Conservation (phyloP, 2,113 vertebrate species). For the Vulpes ferrilata region DNA sequence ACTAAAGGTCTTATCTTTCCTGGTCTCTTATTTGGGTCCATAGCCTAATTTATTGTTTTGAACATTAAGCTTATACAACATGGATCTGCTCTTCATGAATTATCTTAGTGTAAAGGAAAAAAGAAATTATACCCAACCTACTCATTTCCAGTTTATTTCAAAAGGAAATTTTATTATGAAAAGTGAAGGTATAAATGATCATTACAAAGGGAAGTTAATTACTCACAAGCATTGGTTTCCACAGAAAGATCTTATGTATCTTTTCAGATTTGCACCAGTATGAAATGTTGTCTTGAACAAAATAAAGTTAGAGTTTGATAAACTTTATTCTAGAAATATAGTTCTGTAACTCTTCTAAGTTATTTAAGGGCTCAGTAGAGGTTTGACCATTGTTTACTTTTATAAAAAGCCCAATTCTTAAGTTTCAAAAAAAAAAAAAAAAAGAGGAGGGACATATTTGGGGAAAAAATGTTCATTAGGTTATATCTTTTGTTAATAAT, state of each 20-base stretch:
- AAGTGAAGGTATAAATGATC: not conserved
- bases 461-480: not conserved
- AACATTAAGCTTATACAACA: not conserved
- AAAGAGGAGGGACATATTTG: not conserved
- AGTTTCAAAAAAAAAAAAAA: not conserved
- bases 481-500: not conserved
- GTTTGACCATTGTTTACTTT: not conserved
- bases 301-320: constrained; percentile 37
- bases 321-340: not conserved
- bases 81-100: constrained; percentile 3
- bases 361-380: not conserved
- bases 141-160: constrained; percentile 20
- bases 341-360: not conserved
- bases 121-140: not conserved
- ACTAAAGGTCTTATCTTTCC: constrained; percentile 4
- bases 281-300: constrained; percentile 52
- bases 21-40: constrained; percentile 27
- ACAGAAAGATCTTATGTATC: not conserved
- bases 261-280: not conserved
- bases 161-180: not conserved
- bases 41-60: not conserved
- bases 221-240: not conserved
- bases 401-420: not conserved
- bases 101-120: not conserved
- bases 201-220: not conserved